Evolutionary conservation across 2,113 vertebrate species (phyloP).

Genomic region (Antennarius striatus): DNA sequence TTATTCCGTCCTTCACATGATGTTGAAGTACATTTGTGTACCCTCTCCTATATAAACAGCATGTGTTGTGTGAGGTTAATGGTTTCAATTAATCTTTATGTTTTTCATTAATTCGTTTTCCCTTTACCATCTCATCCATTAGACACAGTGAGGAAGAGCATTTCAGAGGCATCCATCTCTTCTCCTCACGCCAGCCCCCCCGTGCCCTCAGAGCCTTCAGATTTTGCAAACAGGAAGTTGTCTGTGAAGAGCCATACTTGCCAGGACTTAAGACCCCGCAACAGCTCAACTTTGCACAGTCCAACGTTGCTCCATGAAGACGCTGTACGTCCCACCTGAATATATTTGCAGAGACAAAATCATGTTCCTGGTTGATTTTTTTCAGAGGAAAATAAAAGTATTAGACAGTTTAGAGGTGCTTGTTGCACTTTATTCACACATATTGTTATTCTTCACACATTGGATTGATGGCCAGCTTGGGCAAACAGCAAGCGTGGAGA

Average conservation of each 20-base stretch:
- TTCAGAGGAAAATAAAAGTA: conserved; percentile 3
- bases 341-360: conserved; percentile 35
- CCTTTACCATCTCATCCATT: not conserved
- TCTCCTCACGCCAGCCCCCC: conserved; percentile 75
- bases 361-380: conserved; percentile 21
- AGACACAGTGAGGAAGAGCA: conserved; percentile 83
- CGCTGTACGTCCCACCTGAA: conserved; percentile 50
- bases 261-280: conserved; percentile 76
- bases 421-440: not conserved
- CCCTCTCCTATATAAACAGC: conserved; percentile 1
- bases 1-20: conserved; percentile 21
- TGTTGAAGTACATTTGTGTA: conserved; percentile 21
- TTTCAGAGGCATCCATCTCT: conserved; percentile 82
- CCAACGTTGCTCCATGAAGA: conserved; percentile 43
- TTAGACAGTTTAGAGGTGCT: conserved; percentile 4
- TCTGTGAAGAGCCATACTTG: conserved; percentile 83
- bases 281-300: conserved; percentile 39
- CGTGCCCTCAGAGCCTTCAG: conserved; percentile 29
- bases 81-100: not conserved
- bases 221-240: conserved; percentile 63
- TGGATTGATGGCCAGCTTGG: too few relatives aligned
- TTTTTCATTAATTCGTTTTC: not conserved
- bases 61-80: not conserved
- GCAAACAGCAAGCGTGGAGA: too few relatives aligned
- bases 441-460: too few relatives aligned